phyloP scores from a whole-genome alignment of 2,113 vertebrate genomes.

The Zapornia atra region DNA sequence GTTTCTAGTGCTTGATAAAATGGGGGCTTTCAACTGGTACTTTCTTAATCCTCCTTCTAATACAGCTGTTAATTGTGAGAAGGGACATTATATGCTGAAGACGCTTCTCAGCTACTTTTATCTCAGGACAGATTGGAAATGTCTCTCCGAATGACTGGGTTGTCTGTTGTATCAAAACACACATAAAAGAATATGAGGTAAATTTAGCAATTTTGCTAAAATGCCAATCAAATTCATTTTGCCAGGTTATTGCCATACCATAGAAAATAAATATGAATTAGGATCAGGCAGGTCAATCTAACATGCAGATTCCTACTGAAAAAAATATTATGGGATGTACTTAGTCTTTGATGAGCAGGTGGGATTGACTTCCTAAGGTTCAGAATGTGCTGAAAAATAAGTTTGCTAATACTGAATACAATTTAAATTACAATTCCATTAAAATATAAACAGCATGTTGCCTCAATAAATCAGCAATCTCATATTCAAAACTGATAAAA shows the following conservation, averaged over 20 bases:
- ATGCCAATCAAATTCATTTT: background rate
- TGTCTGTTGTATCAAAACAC: background rate
- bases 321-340: background rate
- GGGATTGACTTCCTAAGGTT: slow-evolving; percentile 8
- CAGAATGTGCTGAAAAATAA: slow-evolving; percentile 4
- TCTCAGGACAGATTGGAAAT: background rate
- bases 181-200: background rate
- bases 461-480: slow-evolving; percentile 23
- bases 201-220: background rate
- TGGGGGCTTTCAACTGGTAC: background rate
- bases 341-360: background rate
- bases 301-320: background rate
- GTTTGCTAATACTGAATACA: background rate
- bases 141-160: background rate
- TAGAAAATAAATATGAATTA: background rate
- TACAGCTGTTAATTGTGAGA: background rate
- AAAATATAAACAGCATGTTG: background rate
- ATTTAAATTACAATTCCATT: slow-evolving; percentile 40
- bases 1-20: background rate
- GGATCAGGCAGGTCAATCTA: background rate
- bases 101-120: background rate
- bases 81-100: background rate
- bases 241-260: background rate
- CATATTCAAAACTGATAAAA: slow-evolving; percentile 27
- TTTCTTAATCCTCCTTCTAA: background rate